These are phyloP conservation scores for Podotricha telesiphe DNA, from an alignment of 2,888 invertebrate genomes.

Conservation along the genomic window DNA sequence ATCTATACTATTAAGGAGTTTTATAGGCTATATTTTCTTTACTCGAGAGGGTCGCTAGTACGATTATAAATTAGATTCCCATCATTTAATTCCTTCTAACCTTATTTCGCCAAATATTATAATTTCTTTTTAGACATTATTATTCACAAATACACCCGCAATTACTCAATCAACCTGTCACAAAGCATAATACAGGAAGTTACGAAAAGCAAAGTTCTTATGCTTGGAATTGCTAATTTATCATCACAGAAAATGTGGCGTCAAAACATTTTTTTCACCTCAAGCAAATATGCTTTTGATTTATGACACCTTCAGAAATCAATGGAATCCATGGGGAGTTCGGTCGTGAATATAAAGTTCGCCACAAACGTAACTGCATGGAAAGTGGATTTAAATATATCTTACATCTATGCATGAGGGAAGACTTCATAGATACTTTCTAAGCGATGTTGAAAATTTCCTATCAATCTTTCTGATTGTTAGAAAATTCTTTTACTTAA, in stretches of 20 bases:
- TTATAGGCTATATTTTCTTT: too few relatives aligned
- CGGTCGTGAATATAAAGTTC: constrained; percentile 8
- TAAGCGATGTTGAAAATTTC: too few relatives aligned
- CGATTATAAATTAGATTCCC: too few relatives aligned
- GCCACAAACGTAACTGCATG: constrained; percentile 11
- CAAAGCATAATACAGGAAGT: background rate
- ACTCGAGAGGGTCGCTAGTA: too few relatives aligned
- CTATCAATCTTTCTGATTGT: too few relatives aligned
- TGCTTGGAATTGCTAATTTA: constrained; percentile 18
- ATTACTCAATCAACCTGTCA: constrained; percentile 8
- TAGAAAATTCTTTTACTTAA: too few relatives aligned
- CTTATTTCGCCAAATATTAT: background rate
- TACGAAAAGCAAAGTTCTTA: background rate
- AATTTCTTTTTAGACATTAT: background rate
- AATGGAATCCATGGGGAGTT: constrained; percentile 10
- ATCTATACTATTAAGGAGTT: too few relatives aligned
- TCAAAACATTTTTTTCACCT: constrained; percentile 22
- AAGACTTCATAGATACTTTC: too few relatives aligned
- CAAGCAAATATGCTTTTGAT: constrained; percentile 11
- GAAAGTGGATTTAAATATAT: constrained; percentile 16
- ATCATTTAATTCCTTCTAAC: background rate
- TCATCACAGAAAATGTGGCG: constrained; percentile 12
- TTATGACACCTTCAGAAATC: constrained; percentile 20
- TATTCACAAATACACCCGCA: constrained; percentile 3
- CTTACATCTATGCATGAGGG: constrained; percentile 12